Evolutionary conservation across 2,113 vertebrate genomes (phyloP), one percentile per base, ranked within the genome.

Genomic region (Pluvialis apricaria): DNA sequence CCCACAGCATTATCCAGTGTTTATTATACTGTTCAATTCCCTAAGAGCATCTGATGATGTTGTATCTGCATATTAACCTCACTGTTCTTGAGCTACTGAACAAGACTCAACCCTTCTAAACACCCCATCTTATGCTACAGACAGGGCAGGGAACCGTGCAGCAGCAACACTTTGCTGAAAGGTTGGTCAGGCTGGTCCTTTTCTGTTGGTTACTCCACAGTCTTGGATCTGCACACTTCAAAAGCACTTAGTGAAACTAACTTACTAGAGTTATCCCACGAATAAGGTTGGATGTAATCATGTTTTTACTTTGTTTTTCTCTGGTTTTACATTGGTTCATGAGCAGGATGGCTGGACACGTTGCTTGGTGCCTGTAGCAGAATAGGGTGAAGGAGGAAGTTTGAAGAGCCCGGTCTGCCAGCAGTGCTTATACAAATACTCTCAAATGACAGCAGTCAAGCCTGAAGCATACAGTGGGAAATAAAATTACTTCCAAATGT

Each of bases 401-500:
- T 12, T 40, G 58, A 65, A 81, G 54, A 70, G 75, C 17, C 44
- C 45, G 29, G 51, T 60, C 28, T 55, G 79, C 79, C 70, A 77
- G 60, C 12, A 68, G 20, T 7, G n/a, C 52, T 93, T 55, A 36
- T 7, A n/a, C 29, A 80, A 73, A 78, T 45, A 25, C 45, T 49
- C 60, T 70, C 26, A n/a, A 47, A 60, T 40, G 51, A 64, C 42
- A 25, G 8, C 51, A 93, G 11, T 42, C 38, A 81, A 93, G 45
- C 51, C 64, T 86, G 32, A n/a, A 70, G 64, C 38, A 51, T 49
- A 76, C 44, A 72, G 38, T 13, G 20, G 57, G 62, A 86, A 93
- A 94, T 7, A 15, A 86, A 83, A 92, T 88, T 40, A 71, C 47
- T 97, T 90, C 82, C 64, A 93, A 94, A 92, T 57, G 52, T 90